Evolutionary conservation across 2,113 vertebrate species (phyloP).

Genomic region (Corydoras sp.): DNA sequence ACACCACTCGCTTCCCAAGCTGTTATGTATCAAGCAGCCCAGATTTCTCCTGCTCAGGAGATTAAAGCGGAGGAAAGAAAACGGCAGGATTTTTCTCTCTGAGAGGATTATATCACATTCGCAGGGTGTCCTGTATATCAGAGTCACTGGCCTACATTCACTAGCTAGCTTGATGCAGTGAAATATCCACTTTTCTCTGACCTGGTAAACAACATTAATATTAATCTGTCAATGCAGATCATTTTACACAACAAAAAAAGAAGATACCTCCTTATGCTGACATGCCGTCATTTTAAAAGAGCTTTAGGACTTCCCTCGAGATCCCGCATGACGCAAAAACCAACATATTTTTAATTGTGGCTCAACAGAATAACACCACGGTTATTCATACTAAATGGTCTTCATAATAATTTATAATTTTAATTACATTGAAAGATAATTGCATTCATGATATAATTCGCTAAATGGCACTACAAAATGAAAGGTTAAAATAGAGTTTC

Average conservation of each 20-base stretch:
- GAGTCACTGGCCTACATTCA: conserved; percentile 26
- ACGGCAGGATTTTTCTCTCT: conserved; percentile 20
- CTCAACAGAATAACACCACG: no score
- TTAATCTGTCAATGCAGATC: not conserved
- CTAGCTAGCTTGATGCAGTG: not conserved
- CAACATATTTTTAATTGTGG: not conserved
- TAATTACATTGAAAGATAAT: no score
- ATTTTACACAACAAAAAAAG: conserved; percentile 1
- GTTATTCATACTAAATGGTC: no score
- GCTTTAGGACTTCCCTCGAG: conserved; percentile 4
- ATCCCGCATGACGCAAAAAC: not conserved
- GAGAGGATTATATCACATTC: conserved; percentile 52
- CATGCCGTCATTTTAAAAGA: not conserved
- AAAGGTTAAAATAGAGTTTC: no score
- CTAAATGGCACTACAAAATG: no score
- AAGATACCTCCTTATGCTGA: not conserved
- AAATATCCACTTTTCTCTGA: conserved; percentile 3
- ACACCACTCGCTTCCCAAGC: conserved; percentile 8
- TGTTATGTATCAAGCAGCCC: conserved; percentile 39
- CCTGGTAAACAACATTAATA: conserved; percentile 3
- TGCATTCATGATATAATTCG: no score
- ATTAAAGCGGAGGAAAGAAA: conserved; percentile 42
- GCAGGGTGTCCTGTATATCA: conserved; percentile 29
- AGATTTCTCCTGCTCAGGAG: conserved; percentile 33
- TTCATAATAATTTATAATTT: no score